Conservation (phyloP, 2,797 vertebrate genomes). For the Knipowitschia caucasica region DNA sequence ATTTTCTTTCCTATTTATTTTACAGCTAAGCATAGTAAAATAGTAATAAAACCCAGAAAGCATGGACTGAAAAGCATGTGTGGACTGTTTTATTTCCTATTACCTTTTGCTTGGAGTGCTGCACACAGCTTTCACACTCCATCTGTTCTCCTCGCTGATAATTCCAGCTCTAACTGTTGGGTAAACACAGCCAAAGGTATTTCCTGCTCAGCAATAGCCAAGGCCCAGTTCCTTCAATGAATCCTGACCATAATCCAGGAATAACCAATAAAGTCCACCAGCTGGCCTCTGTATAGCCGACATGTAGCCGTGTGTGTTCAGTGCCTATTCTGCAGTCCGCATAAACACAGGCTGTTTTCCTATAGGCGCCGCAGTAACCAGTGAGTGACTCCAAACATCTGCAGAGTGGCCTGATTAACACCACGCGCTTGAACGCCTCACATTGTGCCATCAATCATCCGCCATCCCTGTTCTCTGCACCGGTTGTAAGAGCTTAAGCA, state of each 20-base stretch:
- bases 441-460: constrained; percentile 52
- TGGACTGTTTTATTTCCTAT: constrained; percentile 52
- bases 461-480: constrained; percentile 35
- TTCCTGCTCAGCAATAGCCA: constrained; percentile 59
- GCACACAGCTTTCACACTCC: constrained; percentile 54
- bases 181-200: constrained; percentile 60
- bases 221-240: constrained; percentile 39
- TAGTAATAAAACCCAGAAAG: constrained; percentile 12
- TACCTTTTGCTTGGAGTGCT: constrained; percentile 42
- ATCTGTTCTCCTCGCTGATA: constrained; percentile 64
- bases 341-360: constrained; percentile 34
- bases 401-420: constrained; percentile 32
- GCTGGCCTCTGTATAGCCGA: constrained; percentile 35
- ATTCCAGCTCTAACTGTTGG: constrained; percentile 56
- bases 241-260: constrained; percentile 35
- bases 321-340: background rate
- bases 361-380: constrained; percentile 31
- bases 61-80: constrained; percentile 28
- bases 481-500: constrained; percentile 57
- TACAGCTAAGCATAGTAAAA: constrained; percentile 2
- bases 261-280: constrained; percentile 53
- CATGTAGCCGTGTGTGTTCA: constrained; percentile 18
- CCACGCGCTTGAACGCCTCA: constrained; percentile 28
- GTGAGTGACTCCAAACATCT: constrained; percentile 38
- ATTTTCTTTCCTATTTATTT: constrained; percentile 9